These are phyloP conservation scores for Trissolcus basalis DNA, from an alignment of 1,140 invertebrate genomes.

Conservation along the genomic window DNA sequence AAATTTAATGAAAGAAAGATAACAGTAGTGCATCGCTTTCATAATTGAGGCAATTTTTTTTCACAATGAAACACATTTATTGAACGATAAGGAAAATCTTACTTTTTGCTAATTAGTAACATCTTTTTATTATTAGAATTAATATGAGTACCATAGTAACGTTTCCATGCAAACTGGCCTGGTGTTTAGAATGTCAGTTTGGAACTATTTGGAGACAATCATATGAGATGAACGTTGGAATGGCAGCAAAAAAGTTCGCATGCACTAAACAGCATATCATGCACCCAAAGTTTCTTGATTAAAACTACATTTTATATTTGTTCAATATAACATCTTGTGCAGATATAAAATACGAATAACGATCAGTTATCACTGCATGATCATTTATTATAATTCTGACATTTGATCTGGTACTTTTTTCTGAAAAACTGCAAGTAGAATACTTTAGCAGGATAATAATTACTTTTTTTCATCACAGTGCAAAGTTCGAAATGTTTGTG, in stretches of 20 bases:
- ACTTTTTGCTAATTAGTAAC: too few species aligned
- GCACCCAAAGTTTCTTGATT: not conserved
- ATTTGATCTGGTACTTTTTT: too few species aligned
- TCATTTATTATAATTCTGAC: too few species aligned
- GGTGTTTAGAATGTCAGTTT: conserved; percentile 18
- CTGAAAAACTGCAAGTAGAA: too few species aligned
- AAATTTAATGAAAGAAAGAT: conserved; percentile 35
- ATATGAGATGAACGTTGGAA: not conserved
- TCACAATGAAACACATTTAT: too few species aligned
- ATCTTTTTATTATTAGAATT: too few species aligned
- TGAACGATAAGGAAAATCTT: too few species aligned
- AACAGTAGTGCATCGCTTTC: conserved; percentile 19
- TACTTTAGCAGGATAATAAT: too few species aligned
- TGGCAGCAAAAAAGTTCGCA: not conserved
- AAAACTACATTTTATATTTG: not conserved
- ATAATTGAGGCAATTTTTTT: conserved; percentile 2
- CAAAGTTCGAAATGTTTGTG: too few species aligned
- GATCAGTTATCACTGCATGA: not conserved
- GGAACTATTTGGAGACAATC: conserved; percentile 6
- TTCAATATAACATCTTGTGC: not conserved
- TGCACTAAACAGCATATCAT: not conserved
- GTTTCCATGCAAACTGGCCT: conserved; percentile 31
- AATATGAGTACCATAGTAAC: too few species aligned
- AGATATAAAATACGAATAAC: not conserved
- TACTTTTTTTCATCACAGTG: too few species aligned